A percentile compares a stretch with the other conserved stretches of the same genome.
Evolutionary conservation across 2,888 invertebrate genomes (phyloP).

Genomic region (Gerris lacustris): DNA sequence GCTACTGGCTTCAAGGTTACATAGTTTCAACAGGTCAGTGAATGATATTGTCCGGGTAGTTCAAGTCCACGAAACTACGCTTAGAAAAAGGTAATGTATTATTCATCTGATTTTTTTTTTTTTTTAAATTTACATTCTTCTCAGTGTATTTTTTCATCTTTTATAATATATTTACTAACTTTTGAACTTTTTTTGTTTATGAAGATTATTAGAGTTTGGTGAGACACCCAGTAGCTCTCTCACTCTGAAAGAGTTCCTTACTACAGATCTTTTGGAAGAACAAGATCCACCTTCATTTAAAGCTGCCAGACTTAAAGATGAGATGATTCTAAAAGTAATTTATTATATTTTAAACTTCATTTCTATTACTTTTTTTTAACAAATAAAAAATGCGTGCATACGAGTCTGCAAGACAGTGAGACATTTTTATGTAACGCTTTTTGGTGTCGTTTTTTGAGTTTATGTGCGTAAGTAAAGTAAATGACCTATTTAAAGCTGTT

Average conservation of each 20-base stretch:
- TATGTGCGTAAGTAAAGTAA: too few species aligned
- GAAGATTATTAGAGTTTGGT: conserved; percentile 79
- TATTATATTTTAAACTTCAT: conserved; percentile 21
- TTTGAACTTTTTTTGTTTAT: conserved; percentile 9
- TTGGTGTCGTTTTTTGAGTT: too few species aligned
- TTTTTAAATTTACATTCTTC: not conserved
- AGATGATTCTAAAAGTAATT: conserved; percentile 62
- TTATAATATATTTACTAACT: not conserved
- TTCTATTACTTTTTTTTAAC: too few species aligned
- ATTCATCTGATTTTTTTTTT: conserved; percentile 10
- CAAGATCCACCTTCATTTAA: conserved; percentile 94
- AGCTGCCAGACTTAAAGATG: conserved; percentile 76
- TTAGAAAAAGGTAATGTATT: conserved; percentile 58
- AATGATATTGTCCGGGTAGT: conserved; percentile 85
- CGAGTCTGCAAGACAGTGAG: too few species aligned
- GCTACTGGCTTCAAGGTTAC: conserved; percentile 83
- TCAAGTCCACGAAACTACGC: conserved; percentile 86
- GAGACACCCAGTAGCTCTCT: conserved; percentile 91
- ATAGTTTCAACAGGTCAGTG: conserved; percentile 77
- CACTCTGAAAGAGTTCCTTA: conserved; percentile 93
- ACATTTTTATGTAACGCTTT: too few species aligned
- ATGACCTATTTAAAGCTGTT: too few species aligned
- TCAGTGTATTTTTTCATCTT: not conserved
- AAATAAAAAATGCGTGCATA: too few species aligned
- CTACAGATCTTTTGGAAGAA: conserved; percentile 88